phyloP scores from a whole-genome alignment of 2,888 invertebrate genomes.

The Brachypalpus laphriformis region DNA sequence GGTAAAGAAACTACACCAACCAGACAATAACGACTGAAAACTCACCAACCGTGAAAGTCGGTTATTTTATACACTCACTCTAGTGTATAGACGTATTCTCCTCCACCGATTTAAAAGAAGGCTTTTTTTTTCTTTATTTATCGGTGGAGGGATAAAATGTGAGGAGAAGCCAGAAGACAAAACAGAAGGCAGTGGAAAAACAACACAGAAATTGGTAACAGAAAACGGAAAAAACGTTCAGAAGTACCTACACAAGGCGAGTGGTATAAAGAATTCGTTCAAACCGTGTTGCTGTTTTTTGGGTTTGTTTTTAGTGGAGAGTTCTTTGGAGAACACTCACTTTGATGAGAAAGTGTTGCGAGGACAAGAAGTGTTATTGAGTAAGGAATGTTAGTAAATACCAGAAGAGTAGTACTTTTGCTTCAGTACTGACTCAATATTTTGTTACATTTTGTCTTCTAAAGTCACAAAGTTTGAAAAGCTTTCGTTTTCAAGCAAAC shows the following conservation, averaged over 20 bases:
- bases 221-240: not conserved
- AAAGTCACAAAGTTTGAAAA: too few relatives aligned
- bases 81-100: not conserved
- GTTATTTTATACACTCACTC: slow-evolving; percentile 18
- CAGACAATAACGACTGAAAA: slow-evolving; percentile 49
- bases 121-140: not conserved
- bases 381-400: not conserved
- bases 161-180: not conserved
- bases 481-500: too few relatives aligned
- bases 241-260: not conserved
- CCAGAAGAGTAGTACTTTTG: not conserved
- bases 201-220: slow-evolving; percentile 8
- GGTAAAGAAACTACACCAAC: slow-evolving; percentile 9
- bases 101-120: slow-evolving; percentile 3
- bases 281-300: slow-evolving; percentile 51
- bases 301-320: slow-evolving; percentile 6
- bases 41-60: slow-evolving; percentile 67
- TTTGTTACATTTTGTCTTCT: too few relatives aligned
- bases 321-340: slow-evolving; percentile 34
- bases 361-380: not conserved
- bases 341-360: not conserved
- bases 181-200: slow-evolving; percentile 1
- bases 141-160: slow-evolving; percentile 16
- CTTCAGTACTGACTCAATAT: not conserved
- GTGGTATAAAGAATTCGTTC: not conserved